Evolutionary conservation across 2,888 invertebrate genomes (phyloP).

Genomic region (Ornithoptera alexandrae): DNA sequence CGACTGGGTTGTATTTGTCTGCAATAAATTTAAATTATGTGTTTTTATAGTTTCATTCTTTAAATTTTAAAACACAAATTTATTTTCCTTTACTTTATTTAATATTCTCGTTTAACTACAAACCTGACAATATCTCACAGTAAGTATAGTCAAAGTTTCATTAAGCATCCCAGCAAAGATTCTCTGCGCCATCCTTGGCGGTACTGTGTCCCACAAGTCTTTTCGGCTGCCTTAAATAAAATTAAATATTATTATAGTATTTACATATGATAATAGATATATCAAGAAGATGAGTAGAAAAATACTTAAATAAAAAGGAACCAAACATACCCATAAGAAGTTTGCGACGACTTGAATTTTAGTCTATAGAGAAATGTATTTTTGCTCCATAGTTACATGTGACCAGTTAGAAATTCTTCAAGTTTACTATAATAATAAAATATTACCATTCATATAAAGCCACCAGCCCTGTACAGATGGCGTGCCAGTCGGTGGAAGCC

Average conservation of each 20-base stretch:
- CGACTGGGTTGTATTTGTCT: slow-evolving; percentile 83
- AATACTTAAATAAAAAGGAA: too few species aligned
- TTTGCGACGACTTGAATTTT: too few species aligned
- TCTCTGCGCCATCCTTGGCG: slow-evolving; percentile 92
- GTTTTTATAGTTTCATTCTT: slow-evolving; percentile 2
- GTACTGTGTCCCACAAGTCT: slow-evolving; percentile 93
- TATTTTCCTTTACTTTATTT: not conserved
- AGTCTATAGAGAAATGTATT: not conserved
- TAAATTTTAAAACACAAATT: not conserved
- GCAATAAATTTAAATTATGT: slow-evolving; percentile 36
- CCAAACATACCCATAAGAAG: too few species aligned
- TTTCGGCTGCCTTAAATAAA: slow-evolving; percentile 83
- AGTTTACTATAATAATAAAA: not conserved
- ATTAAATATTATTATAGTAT: slow-evolving; percentile 14
- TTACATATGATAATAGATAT: not conserved
- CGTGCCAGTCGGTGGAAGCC: slow-evolving; percentile 84
- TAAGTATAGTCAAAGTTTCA: slow-evolving; percentile 89
- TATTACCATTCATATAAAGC: slow-evolving; percentile 88
- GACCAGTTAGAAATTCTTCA: not conserved
- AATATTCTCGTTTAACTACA: not conserved
- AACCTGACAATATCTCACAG: slow-evolving; percentile 89
- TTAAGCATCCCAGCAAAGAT: slow-evolving; percentile 92
- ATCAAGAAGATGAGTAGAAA: too few species aligned
- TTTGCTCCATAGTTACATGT: not conserved
- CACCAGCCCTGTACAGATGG: slow-evolving; percentile 94